Evolutionary conservation across 2,888 invertebrate genomes (phyloP), one percentile per base, ranked within the genome.

Genomic region (Tetragonisca angustula): DNA sequence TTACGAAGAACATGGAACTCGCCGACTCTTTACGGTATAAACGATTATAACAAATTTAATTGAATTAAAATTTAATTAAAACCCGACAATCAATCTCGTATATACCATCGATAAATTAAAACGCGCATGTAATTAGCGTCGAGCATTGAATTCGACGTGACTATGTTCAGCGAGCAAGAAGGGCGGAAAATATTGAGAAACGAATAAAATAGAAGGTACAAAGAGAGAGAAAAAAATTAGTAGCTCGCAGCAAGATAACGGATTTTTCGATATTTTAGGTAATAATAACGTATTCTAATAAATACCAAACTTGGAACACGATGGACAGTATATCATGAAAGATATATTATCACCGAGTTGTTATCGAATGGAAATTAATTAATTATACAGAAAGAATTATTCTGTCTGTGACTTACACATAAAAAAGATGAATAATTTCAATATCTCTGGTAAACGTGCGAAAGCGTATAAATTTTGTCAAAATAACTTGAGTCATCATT

Each of bases 11-110:
- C 5, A 9, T 4, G 6, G 0, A 21, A n/a, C n/a, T 9, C 6
- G 17, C 4, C 17, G n/a, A 56, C n/a, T 52, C 36, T 52, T 0
- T 24, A 1, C 19, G 4, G 13, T 50, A 19, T 27, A 43, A 17
- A 13, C 43, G 52, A 75, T 79, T 59, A 75, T 24, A 70, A 65
- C 19, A 65, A 71, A 70, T 56, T 79, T 64, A 56, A 75, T 70
- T 32, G 50, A 70, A 75, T 24, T 56, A 43, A 64, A 77, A 64
- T 52, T 64, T 64, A 64, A 75, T 79, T 65, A 69, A 69, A 75
- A 17, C 70, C 2, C 19, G 17, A 49, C 36, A 24, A 70, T 75
- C 69, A 15, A 68, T 19, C 21, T 13, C 32, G 13, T 21, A 6
- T 6, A 56, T 56, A 32, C 4, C 24, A 9, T 65, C 32, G 50